Percentiles rank a stretch among this genome's conserved stretches.
Evolutionary conservation across 2,888 invertebrate species (phyloP).

Genomic region (Cephus spinipes): DNA sequence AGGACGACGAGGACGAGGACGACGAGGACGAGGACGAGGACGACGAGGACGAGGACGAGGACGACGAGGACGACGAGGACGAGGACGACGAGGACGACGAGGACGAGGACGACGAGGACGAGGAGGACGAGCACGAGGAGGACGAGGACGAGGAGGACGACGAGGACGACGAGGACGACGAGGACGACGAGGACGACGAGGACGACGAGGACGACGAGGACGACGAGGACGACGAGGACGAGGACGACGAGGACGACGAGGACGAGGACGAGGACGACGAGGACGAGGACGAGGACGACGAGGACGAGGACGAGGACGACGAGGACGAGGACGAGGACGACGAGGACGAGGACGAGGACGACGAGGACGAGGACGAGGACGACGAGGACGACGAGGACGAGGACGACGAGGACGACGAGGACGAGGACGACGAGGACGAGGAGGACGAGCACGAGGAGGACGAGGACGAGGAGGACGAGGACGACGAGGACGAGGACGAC

Average conservation of each 20-base stretch:
- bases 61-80: neutral
- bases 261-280: conserved; percentile 6
- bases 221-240: conserved; percentile 8
- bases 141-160: neutral
- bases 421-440: neutral
- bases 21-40: neutral
- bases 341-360: conserved; percentile 3
- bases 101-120: conserved; percentile 1
- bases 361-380: conserved; percentile 1
- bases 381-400: conserved; percentile 3
- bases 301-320: conserved; percentile 3
- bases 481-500: conserved; percentile 4
- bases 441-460: conserved; percentile 1
- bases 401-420: conserved; percentile 3
- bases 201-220: conserved; percentile 10
- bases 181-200: conserved; percentile 9
- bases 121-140: neutral
- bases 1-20: neutral
- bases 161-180: neutral
- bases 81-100: neutral
- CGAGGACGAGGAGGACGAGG: conserved; percentile 1
- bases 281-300: conserved; percentile 3
- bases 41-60: neutral
- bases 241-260: conserved; percentile 1
- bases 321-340: neutral